Evolutionary conservation across 2,113 vertebrate genomes (phyloP).

Genomic region (Nothobranchius kuhntae): DNA sequence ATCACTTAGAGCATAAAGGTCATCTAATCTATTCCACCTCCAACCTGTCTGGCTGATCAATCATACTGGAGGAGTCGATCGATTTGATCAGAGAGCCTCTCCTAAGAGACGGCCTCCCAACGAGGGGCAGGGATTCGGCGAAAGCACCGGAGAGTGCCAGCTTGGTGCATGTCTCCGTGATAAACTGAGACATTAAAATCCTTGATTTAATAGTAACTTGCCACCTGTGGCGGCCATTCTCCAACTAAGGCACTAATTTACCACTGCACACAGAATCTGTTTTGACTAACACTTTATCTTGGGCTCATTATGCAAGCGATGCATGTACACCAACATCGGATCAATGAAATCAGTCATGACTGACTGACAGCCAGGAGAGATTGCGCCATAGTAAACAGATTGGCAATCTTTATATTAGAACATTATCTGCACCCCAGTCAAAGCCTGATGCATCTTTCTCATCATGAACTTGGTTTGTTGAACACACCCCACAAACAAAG

Average conservation of each 20-base stretch:
- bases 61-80: conserved; percentile 66
- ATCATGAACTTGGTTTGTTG: conserved; percentile 71
- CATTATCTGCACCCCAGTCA: conserved; percentile 65
- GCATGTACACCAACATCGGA: conserved; percentile 56
- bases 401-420: conserved; percentile 71
- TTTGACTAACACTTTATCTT: conserved; percentile 36
- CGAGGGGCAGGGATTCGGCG: conserved; percentile 35
- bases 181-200: conserved; percentile 67
- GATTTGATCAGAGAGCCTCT: conserved; percentile 72
- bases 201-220: conserved; percentile 66
- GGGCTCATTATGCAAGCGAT: conserved; percentile 56
- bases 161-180: conserved; percentile 59
- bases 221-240: conserved; percentile 59
- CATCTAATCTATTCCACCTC: conserved; percentile 73
- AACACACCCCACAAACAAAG: conserved; percentile 78
- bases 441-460: conserved; percentile 65
- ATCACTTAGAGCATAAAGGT: conserved; percentile 65
- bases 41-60: conserved; percentile 65
- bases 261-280: conserved; percentile 28
- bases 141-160: conserved; percentile 46
- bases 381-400: conserved; percentile 67
- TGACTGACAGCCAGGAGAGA: conserved; percentile 58
- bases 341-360: conserved; percentile 55
- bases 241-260: conserved; percentile 46
- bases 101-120: conserved; percentile 57